phyloP scores from a whole-genome alignment of 2,797 vertebrate genomes.

The Cirrhinus mrigala region DNA sequence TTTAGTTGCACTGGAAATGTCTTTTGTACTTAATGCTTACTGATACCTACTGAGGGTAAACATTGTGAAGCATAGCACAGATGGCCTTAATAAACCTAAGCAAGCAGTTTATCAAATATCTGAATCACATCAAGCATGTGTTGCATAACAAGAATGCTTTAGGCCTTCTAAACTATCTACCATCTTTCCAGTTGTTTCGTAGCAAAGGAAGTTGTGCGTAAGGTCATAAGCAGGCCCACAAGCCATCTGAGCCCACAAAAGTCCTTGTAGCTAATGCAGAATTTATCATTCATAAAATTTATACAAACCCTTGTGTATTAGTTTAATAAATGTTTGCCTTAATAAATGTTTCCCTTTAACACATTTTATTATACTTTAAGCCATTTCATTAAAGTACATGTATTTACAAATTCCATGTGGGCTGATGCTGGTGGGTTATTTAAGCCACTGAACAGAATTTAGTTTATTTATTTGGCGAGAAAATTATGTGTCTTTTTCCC shows the following conservation, averaged over 20 bases:
- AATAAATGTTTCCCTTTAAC: neutral
- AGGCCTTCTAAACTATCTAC: neutral
- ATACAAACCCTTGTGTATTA: neutral
- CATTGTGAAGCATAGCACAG: neutral
- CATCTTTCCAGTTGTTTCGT: neutral
- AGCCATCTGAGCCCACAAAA: neutral
- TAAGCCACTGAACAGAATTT: neutral
- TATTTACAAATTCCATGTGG: neutral
- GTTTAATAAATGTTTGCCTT: neutral
- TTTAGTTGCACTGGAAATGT: neutral
- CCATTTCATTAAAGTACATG: neutral
- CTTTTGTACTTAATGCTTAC: neutral
- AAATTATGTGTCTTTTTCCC: neutral
- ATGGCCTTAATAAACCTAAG: constrained; percentile 20
- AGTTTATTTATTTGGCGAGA: neutral
- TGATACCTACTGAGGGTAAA: neutral
- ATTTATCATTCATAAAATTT: neutral
- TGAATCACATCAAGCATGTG: constrained; percentile 19
- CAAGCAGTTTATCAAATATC: constrained; percentile 22
- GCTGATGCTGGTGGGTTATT: neutral
- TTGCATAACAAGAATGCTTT: constrained; percentile 4
- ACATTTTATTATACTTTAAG: neutral
- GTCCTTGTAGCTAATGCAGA: neutral
- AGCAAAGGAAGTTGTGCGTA: neutral
- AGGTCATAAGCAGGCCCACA: neutral